A percentile compares a stretch with the other conserved stretches of the same genome.
Conservation (phyloP, 2,888 invertebrate species). For the Acanthococcus lagerstroemiae region DNA sequence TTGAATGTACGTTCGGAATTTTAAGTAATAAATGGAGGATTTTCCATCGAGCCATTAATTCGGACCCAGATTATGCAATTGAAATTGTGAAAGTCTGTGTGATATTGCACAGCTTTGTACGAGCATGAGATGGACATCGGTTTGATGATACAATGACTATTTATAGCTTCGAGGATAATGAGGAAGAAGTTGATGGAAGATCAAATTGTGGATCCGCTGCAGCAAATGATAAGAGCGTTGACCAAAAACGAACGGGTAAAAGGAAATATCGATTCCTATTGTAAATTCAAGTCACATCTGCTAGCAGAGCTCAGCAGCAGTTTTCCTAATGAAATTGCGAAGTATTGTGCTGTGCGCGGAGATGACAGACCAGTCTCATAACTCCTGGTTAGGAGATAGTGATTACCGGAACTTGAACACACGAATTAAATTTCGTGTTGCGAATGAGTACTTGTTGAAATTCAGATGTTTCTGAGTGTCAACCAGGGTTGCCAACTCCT, state of each 20-base stretch:
- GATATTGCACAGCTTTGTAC: slow-evolving; percentile 35
- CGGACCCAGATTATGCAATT: slow-evolving; percentile 36
- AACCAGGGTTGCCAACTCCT: neutral
- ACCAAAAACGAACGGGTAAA: slow-evolving; percentile 97
- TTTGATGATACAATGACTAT: slow-evolving; percentile 29
- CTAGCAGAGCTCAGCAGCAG: slow-evolving; percentile 82
- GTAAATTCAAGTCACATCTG: slow-evolving; percentile 88
- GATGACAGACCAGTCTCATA: slow-evolving; percentile 47
- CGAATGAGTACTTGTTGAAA: no score
- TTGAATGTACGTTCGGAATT: neutral
- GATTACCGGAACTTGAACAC: no score
- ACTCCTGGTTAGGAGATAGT: no score
- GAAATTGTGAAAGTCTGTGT: slow-evolving; percentile 38
- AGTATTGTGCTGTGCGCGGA: slow-evolving; percentile 84
- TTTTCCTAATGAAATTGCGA: slow-evolving; percentile 91
- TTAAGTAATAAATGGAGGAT: slow-evolving; percentile 36
- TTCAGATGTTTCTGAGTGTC: no score
- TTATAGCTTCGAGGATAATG: neutral
- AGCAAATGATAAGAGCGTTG: slow-evolving; percentile 86
- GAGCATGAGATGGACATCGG: slow-evolving; percentile 34
- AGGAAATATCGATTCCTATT: slow-evolving; percentile 95
- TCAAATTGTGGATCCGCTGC: no score
- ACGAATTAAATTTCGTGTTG: no score
- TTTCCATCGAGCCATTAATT: slow-evolving; percentile 39
- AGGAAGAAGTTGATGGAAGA: no score